Base-by-base conservation (phyloP, 2,888 invertebrate species). In the Sphecodes monilicornis region DNA sequence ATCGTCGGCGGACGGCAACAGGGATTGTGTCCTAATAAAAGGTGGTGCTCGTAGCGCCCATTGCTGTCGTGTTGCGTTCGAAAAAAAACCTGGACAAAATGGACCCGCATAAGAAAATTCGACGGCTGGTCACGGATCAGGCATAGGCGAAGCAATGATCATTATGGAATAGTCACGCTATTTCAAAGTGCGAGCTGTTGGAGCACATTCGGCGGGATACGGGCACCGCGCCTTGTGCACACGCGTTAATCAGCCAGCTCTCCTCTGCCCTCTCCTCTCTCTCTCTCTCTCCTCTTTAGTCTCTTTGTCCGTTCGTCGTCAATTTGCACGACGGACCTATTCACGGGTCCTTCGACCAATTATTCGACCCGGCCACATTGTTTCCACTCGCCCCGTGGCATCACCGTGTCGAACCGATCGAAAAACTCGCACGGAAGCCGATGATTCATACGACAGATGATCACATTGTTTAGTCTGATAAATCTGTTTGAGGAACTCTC, bases 71-170 rank as follows among this genome's bases (percentile, higher is more conserved):
- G 71, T 80, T 68, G 66, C 41, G 75, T 84, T 69, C 32, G 66
- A 32, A 66, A 66, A n/a, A 66, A 85, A 82, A 88, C n/a, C 54
- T 78, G 71, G 50, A 69, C 82, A 89, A 87, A 91, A 84, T 90
- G 82, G 79, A 77, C 92, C 92, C 92, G 92, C 92, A 92, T 92
- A 90, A 81, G 90, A 88, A 89, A 88, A 84, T 57, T 57, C 13
- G 54, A 57, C 66, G 26, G 54, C 82, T 36, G 72, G 69, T 79
- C 41, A 66, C 75, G 68, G 66, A 68, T 36, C 64, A 39, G 18
- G 66, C 18, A 36, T 39, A 18, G 10, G 39, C 76, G 78, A 50
- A 76, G 70, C 54, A 50, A 78, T 80, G 69, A 89, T 86, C 85
- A 82, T 88, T 84, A 86, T 72, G 73, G 85, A 88, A 88, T 86